phyloP scores from a whole-genome alignment of 2,888 invertebrate species.

The Cantharis lateralis region DNA sequence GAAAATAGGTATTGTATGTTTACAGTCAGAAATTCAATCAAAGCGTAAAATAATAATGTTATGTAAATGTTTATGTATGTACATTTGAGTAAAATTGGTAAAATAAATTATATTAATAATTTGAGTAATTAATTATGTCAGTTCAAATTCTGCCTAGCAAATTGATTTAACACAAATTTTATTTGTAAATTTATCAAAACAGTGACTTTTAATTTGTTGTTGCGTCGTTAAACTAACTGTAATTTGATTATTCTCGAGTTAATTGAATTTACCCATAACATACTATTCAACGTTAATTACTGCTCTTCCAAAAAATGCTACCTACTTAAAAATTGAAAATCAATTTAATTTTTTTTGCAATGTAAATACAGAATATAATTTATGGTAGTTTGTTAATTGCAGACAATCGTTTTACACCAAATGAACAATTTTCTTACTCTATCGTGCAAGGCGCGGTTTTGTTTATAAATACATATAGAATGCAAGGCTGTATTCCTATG shows the following conservation, averaged over 20 bases:
- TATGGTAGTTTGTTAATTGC: constrained; percentile 2
- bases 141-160: not conserved
- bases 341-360: not conserved
- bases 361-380: not conserved
- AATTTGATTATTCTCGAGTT: not conserved
- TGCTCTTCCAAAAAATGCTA: not conserved
- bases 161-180: not conserved
- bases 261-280: not conserved
- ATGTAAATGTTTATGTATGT: not conserved
- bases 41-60: not conserved
- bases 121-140: not conserved
- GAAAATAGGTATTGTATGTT: too few relatives aligned
- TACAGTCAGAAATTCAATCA: not conserved
- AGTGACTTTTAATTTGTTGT: not conserved
- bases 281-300: not conserved
- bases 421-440: not conserved
- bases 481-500: constrained; percentile 21
- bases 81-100: not conserved
- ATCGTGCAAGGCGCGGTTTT: constrained; percentile 9
- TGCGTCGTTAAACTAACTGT: not conserved
- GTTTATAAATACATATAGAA: constrained; percentile 24
- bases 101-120: not conserved
- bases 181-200: not conserved
- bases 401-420: not conserved
- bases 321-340: not conserved